Evolutionary conservation across 1,140 invertebrate species (phyloP).

Genomic region (Solenopsis invicta): DNA sequence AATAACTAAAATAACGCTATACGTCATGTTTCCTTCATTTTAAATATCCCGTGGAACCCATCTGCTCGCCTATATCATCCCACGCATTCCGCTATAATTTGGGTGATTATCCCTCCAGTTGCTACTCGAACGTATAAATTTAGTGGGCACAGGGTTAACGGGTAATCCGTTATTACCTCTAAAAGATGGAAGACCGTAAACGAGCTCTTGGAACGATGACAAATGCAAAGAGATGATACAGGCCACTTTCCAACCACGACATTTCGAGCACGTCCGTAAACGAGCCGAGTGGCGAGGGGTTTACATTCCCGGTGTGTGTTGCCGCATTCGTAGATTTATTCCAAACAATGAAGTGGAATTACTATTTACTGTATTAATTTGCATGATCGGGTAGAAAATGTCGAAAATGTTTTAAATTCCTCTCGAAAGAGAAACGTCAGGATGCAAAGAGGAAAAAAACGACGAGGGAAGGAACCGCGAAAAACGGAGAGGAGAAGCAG

Average conservation of each 20-base stretch:
- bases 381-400: slow-evolving; percentile 63
- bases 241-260: slow-evolving; percentile 49
- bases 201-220: neutral
- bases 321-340: slow-evolving; percentile 78
- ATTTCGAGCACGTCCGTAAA: slow-evolving; percentile 72
- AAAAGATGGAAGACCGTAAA: slow-evolving; percentile 2
- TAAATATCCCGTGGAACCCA: neutral
- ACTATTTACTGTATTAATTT: slow-evolving; percentile 83
- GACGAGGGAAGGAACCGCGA: slow-evolving; percentile 15
- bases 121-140: slow-evolving; percentile 48
- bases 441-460: neutral
- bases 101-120: neutral
- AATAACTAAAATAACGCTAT: neutral
- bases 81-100: slow-evolving; percentile 11
- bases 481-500: slow-evolving; percentile 58
- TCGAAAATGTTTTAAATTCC: neutral
- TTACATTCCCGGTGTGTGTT: slow-evolving; percentile 68
- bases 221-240: slow-evolving; percentile 57
- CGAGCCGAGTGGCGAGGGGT: slow-evolving; percentile 45
- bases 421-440: neutral
- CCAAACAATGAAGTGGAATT: slow-evolving; percentile 77
- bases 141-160: neutral
- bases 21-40: slow-evolving; percentile 16
- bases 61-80: slow-evolving; percentile 4
- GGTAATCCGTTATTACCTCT: slow-evolving; percentile 19